Base-by-base conservation (phyloP, 2,888 invertebrate species). In the Phania funesta region DNA sequence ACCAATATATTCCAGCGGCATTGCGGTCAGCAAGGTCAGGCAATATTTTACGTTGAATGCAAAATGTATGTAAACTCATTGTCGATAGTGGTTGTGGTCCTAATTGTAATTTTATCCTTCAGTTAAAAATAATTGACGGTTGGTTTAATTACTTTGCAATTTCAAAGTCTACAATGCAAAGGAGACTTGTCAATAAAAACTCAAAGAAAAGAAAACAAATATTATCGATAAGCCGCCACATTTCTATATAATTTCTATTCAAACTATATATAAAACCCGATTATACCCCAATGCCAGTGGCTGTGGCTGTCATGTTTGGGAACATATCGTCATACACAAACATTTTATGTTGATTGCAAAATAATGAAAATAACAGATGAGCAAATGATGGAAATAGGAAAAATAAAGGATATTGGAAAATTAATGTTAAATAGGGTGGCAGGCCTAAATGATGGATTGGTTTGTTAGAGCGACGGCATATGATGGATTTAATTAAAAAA, bases 281-380 rank as follows among this genome's bases (percentile, higher is more conserved):
- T 81, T 81, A 81, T 41, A 41, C 32, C 11, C 18, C 62, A 60
- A 60, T 48, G 56, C 29, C 44, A 48, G 29, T 70, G 35, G 35
- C 13, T 70, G 20, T 16, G 6, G 16, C 22, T 56, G 1, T 1
- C 9, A 32, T 18, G 46, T 3, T 44, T 60, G 29, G 46, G n/a
- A 29, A 41, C 13, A 52, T 26, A 64, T 6, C 32, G 18, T 26
- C 16, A 44, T 29, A 13, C 16, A 60, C 20, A 3, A 26, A 13
- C 7, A 41, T 73, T 77, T 70, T 65, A 70, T 58, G 48, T 64
- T 77, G 74, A 77, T 81, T 81, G 73, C 73, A 74, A 81, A 77
- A 81, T 77, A 73, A 77, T 77, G 62, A 44, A 56, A 68, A 74
- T 48, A 73, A 52, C 54, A 58, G 76, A 77, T 76, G 77, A 77